These are phyloP conservation scores for Acipenser oxyrinchus DNA, from an alignment of 2,797 vertebrate species.

Conservation along the genomic window DNA sequence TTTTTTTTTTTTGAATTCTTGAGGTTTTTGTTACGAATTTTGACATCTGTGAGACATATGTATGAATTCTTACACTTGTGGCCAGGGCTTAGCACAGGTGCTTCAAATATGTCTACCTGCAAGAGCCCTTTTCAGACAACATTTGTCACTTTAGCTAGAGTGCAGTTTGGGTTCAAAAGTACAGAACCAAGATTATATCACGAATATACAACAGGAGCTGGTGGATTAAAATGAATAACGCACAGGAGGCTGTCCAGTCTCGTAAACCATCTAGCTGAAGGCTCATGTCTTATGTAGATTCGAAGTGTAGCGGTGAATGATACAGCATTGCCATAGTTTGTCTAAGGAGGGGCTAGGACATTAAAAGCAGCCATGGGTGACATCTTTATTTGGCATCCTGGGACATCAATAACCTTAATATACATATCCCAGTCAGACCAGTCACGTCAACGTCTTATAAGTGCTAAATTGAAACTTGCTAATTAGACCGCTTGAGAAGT, in stretches of 20 bases:
- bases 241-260: neutral
- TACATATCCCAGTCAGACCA: fast-evolving
- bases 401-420: neutral
- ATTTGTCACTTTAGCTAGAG: neutral
- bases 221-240: neutral
- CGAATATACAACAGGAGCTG: neutral
- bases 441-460: neutral
- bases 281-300: no score
- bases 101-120: neutral
- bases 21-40: no score
- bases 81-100: neutral
- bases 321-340: no score
- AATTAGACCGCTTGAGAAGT: neutral
- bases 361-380: no score
- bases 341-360: no score
- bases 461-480: neutral
- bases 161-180: neutral
- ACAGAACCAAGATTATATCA: neutral
- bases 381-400: no score
- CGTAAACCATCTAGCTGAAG: no score
- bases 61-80: neutral
- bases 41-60: slow-evolving; percentile 19
- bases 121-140: neutral
- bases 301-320: no score
- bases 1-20: no score